These are phyloP conservation scores for Pseudomyrmex cubaensis DNA, from an alignment of 1,140 invertebrate genomes.

Conservation along the genomic window DNA sequence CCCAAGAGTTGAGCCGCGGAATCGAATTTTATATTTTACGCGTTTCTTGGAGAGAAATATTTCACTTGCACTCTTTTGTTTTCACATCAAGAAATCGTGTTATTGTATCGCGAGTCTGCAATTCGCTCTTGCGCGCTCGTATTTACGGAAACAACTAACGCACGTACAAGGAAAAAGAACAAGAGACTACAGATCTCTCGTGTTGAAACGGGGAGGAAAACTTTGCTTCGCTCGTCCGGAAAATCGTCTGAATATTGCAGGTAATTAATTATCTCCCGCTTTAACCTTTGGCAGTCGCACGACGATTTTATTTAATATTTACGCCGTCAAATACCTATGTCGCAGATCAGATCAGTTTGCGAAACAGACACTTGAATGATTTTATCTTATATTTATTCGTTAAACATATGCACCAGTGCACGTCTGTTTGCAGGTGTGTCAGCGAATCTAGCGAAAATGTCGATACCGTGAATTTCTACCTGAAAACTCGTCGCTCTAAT, in stretches of 20 bases:
- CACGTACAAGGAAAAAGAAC: neutral
- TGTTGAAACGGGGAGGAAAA: neutral
- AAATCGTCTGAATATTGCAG: neutral
- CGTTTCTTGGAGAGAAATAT: conserved; percentile 50
- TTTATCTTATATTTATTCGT: conserved; percentile 55
- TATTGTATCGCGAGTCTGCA: conserved; percentile 20
- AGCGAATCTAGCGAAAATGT: conserved; percentile 42
- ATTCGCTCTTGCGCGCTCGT: conserved; percentile 9
- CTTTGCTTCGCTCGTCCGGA: neutral
- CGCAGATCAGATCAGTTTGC: conserved; percentile 24
- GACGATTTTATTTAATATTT: conserved; percentile 18
- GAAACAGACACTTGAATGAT: conserved; percentile 36
- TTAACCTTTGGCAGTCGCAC: neutral
- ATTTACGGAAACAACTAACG: conserved; percentile 29
- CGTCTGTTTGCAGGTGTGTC: conserved; percentile 51
- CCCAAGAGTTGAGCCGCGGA: conserved; percentile 55
- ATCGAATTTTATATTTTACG: conserved; percentile 72
- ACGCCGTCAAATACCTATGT: conserved; percentile 32
- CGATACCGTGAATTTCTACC: conserved; percentile 40
- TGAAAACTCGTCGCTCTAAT: conserved; percentile 34
- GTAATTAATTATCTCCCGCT: conserved; percentile 44
- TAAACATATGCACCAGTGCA: conserved; percentile 33
- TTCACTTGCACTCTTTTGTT: conserved; percentile 27
- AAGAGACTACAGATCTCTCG: neutral
- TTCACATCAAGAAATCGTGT: neutral